These are phyloP conservation scores for Nyctalus aviator DNA, from an alignment of 2,797 vertebrate species.

Conservation along the genomic window DNA sequence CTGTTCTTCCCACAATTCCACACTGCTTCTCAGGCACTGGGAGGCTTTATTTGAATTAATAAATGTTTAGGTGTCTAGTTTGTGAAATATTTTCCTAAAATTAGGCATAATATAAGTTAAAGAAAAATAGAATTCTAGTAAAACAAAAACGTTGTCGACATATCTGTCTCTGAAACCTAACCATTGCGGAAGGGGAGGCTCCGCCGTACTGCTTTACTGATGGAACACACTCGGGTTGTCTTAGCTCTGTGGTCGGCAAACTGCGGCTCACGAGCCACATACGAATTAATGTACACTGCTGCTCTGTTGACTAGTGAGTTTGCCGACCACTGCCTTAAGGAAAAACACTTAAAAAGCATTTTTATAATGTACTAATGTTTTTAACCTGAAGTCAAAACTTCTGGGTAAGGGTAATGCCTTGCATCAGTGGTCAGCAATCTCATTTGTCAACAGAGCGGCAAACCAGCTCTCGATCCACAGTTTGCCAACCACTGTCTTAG, in stretches of 20 bases:
- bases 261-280: no score
- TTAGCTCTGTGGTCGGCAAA: no score
- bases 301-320: no score
- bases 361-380: no score
- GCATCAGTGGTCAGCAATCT: no score
- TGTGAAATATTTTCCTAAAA: not conserved
- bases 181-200: not conserved
- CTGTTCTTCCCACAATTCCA: not conserved
- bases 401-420: no score
- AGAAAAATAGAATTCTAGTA: not conserved
- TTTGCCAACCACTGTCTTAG: no score
- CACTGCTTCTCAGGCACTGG: not conserved
- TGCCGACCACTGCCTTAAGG: not conserved
- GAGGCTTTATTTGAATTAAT: not conserved
- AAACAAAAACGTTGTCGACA: not conserved
- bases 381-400: no score
- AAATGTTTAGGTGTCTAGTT: not conserved
- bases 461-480: no score
- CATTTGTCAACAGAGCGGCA: no score
- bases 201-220: not conserved
- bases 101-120: slow-evolving; percentile 6
- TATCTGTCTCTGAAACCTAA: slow-evolving; percentile 24
- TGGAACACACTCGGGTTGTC: not conserved
- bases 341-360: no score
- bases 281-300: no score